Conservation (phyloP, 1,140 invertebrate genomes). For the Rhagoletis pomonella region DNA sequence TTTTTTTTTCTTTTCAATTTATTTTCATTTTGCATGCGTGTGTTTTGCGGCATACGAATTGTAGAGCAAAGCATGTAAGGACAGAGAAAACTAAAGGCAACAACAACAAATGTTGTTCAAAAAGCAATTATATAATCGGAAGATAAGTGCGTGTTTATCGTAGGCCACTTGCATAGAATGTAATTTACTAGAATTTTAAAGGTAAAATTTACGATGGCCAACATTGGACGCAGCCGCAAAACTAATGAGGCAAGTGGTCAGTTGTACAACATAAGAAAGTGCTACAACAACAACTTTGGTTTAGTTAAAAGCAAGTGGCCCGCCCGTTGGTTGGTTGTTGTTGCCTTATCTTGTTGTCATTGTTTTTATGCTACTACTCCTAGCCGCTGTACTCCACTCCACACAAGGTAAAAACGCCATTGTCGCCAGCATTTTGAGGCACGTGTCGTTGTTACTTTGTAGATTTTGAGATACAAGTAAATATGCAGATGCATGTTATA, state of each 20-base stretch:
- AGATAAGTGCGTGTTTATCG: neutral
- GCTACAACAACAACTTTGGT: too few species aligned
- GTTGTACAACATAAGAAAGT: neutral
- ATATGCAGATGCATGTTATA: neutral
- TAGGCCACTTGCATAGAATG: too few species aligned
- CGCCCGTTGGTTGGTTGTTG: constrained; percentile 6
- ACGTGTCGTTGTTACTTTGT: constrained; percentile 44
- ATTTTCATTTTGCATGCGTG: neutral
- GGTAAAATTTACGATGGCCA: neutral
- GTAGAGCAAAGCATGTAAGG: neutral
- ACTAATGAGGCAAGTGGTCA: constrained; percentile 24
- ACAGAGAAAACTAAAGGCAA: neutral
- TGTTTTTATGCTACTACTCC: neutral
- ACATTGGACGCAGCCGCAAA: neutral
- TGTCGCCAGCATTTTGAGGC: neutral
- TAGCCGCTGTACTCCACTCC: too few species aligned
- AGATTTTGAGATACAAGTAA: neutral
- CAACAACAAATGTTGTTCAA: neutral
- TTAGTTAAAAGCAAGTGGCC: too few species aligned
- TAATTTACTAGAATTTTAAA: constrained; percentile 25
- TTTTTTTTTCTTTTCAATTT: too few species aligned
- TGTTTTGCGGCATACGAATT: constrained; percentile 4
- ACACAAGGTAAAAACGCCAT: constrained; percentile 17
- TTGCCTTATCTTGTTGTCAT: neutral
- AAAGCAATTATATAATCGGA: constrained; percentile 24